Evolutionary conservation across 2,888 invertebrate species (phyloP).

Genomic region (Capitulum mitella): DNA sequence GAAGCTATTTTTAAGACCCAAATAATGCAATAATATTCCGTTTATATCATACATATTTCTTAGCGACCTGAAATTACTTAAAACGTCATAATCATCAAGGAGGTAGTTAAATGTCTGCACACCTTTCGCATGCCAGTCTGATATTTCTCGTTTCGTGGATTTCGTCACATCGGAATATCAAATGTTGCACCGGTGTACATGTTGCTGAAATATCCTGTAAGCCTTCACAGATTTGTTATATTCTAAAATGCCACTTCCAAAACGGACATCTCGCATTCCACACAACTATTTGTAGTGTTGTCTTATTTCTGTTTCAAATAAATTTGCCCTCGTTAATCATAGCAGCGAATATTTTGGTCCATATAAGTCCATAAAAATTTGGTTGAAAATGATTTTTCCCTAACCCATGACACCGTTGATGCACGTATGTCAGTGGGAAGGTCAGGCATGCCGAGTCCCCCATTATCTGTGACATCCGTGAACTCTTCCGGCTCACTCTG

Average conservation of each 20-base stretch:
- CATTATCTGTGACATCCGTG: not conserved
- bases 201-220: not conserved
- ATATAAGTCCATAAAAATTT: not conserved
- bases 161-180: not conserved
- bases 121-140: not conserved
- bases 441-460: not conserved
- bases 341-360: not conserved
- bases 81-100: not conserved
- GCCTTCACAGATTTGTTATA: not conserved
- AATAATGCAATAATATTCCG: not conserved
- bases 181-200: not conserved
- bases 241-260: not conserved
- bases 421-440: not conserved
- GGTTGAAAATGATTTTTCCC: not conserved
- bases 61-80: not conserved
- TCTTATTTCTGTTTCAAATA: not conserved
- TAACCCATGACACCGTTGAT: not conserved
- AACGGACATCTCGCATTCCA: not conserved
- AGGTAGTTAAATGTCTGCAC: not conserved
- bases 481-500: not conserved
- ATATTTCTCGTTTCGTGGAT: not conserved
- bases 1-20: not conserved
- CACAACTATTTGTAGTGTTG: not conserved
- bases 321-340: not conserved
- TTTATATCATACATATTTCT: not conserved